Evolutionary conservation across 2,888 invertebrate genomes (phyloP), one percentile per base, ranked within the genome.

Genomic region (Sminthurides aquaticus): DNA sequence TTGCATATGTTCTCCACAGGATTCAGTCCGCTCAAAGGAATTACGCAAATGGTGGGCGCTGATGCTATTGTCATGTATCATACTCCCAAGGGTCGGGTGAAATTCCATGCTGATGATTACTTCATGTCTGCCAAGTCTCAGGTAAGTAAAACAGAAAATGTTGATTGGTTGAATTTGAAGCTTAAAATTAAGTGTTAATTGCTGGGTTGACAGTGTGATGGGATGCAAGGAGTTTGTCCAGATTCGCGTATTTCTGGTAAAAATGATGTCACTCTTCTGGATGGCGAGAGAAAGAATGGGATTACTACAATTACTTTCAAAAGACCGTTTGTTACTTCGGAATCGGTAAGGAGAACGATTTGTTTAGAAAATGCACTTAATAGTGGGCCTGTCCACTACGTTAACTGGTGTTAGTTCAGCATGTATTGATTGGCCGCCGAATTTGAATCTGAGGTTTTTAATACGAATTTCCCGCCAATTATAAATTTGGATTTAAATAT

Each of bases 161-260:
- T 57, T 48, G 1, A 1, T 54, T 66, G 24, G 3, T 20, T 1
- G 18, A 27, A 3, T 57, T 57, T 57, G 26, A 15, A 28, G 18
- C 29, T n/a, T 57, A 5, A 25, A 57, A 57, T n/a, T 28, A 57
- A 57, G n/a, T 29, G 57, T 20, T 2, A n/a, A n/a, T n/a, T n/a
- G n/a, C n/a, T n/a, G n/a, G n/a, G n/a, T n/a, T n/a, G 5, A n/a
- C 88, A 91, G 78, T 91, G 91, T 75, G 90, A 91, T 76, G 90
- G 90, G 0, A 84, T 85, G 74, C 83, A 84, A 43, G 92, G 92
- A 0, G 91, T 91, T 3, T 94, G 93, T 76, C 92, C 92, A 0
- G 93, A 93, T 77, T 84, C 85, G 69, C 81, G 88, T 54, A 82
- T 93, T 15, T 89, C 90, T 0, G 92, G 91, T 0, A 82, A 83